Evolutionary conservation across 1,140 invertebrate genomes (phyloP), one percentile per base, ranked within the genome.

Genomic region (Rhizoglyphus robini): DNA sequence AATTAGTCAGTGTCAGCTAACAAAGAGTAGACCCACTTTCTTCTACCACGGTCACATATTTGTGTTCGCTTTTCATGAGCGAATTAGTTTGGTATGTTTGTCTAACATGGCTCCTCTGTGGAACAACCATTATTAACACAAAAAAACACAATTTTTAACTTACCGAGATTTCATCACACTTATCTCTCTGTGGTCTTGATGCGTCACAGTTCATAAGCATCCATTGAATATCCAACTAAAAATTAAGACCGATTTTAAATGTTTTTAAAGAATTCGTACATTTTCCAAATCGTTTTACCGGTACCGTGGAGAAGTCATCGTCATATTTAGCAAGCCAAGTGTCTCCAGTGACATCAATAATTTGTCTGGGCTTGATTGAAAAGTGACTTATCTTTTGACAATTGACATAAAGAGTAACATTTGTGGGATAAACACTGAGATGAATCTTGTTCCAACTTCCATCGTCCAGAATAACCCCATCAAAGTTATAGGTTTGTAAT

Each of bases 181-280:
- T 80, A 72, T 87, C 84, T 70, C 83, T 75, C 68, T 83, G 79
- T 11, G 84, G 83, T 71, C 81, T 78, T 1, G 81, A 80, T n/a
- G 85, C 83, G 75, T 88, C 86, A 74, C 86, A 88, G 70, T 83
- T 84, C 68, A 88, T 76, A 13, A 85, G 80, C 83, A 88, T 84
- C 85, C 84, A 87, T 79, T 88, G 86, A 32, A 88, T 74, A 72
- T 88, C 86, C 71, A 88, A 82, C 85, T 87, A n/a, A n/a, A n/a
- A n/a, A n/a, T n/a, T n/a, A n/a, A n/a, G 72, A 31, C 25, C 23
- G 30, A 67, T 13, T 32, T 31, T 34, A 46, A 60, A 30, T n/a
- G 0, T 23, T 18, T 18, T 0, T 15, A n/a, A 49, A 68, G 23
- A 27, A 18, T 20, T 31, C 3, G n/a, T n/a, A n/a, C 65, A 76